phyloP scores from a whole-genome alignment of 1,140 invertebrate genomes.

The Proctacanthus coquilletti region DNA sequence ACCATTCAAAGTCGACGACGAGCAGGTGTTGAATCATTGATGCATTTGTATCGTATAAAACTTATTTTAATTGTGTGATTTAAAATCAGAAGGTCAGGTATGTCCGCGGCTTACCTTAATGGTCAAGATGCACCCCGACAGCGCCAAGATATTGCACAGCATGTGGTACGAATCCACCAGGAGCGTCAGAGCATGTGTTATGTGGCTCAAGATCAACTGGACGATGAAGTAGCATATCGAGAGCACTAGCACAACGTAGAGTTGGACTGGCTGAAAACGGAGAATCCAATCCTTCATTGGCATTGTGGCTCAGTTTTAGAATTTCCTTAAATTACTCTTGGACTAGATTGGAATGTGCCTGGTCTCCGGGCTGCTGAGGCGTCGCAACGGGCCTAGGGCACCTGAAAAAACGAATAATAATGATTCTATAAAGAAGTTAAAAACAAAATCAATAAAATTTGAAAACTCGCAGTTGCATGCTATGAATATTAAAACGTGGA shows the following conservation, averaged over 20 bases:
- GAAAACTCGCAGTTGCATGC: no score
- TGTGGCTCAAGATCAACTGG: conserved; percentile 57
- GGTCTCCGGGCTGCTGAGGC: no score
- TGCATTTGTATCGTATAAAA: neutral
- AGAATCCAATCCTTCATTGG: conserved; percentile 56
- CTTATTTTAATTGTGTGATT: neutral
- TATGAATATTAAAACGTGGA: no score
- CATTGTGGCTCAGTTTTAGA: conserved; percentile 33
- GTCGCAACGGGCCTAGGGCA: no score
- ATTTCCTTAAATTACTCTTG: no score
- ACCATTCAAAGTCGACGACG: no score
- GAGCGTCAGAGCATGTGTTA: conserved; percentile 68
- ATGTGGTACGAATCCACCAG: conserved; percentile 75
- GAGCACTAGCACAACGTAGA: conserved; percentile 53
- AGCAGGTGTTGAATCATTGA: neutral
- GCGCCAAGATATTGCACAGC: conserved; percentile 62
- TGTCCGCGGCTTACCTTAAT: conserved; percentile 44
- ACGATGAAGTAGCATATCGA: conserved; percentile 54
- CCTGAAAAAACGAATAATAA: no score
- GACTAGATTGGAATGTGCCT: no score
- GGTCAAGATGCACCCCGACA: conserved; percentile 53
- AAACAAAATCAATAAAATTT: no score
- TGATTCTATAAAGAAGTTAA: no score
- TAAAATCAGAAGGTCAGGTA: neutral
- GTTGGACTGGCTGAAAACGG: conserved; percentile 49